These are phyloP conservation scores for Eurois occulta DNA, from an alignment of 2,888 invertebrate genomes.

Conservation along the genomic window DNA sequence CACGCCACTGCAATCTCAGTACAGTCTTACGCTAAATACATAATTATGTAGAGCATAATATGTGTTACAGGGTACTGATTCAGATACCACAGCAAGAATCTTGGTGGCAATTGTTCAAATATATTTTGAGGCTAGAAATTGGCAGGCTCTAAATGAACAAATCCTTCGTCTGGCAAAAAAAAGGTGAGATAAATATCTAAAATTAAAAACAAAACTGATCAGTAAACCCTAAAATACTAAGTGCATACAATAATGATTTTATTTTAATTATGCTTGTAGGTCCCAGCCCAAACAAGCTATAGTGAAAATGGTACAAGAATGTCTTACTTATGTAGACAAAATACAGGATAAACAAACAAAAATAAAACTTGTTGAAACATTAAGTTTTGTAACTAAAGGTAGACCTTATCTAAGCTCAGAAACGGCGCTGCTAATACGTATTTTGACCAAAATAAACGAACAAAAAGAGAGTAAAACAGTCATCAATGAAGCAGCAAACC, in stretches of 20 bases:
- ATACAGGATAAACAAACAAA: constrained; percentile 97
- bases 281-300: constrained; percentile 99
- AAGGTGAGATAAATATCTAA: constrained; percentile 84
- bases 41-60: background rate
- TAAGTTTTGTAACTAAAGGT: constrained; percentile 98
- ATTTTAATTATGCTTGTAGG: constrained; percentile 70
- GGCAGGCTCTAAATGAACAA: constrained; percentile 98
- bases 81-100: constrained; percentile 97
- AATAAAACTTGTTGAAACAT: constrained; percentile 98
- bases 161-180: constrained; percentile 97
- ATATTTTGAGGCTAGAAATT: constrained; percentile 97
- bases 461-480: constrained; percentile 4
- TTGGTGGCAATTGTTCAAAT: constrained; percentile 98
- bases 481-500: background rate
- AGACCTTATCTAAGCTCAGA: constrained; percentile 99
- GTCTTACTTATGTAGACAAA: constrained; percentile 97
- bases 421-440: constrained; percentile 97
- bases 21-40: background rate
- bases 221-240: too few species aligned
- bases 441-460: constrained; percentile 82
- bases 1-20: background rate
- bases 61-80: constrained; percentile 94
- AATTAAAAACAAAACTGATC: background rate
- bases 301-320: constrained; percentile 99
- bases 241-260: background rate